Percentiles rank a stretch among this genome's conserved stretches.
Conservation (phyloP, 2,797 vertebrate species). For the Rhynchonycteris naso region DNA sequence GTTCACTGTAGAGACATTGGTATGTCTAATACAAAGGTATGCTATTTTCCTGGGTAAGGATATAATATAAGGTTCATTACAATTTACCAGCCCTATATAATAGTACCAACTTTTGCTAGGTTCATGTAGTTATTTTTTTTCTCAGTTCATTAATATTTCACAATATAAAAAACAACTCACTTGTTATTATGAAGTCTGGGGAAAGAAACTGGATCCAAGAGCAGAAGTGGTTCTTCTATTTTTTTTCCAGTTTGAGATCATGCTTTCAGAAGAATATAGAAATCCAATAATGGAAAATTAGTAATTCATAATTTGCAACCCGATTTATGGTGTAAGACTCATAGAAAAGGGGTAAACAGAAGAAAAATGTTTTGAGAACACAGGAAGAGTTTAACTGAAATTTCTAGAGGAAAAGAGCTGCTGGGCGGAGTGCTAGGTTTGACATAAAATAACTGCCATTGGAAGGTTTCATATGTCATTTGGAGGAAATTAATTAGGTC, state of each 20-base stretch:
- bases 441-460: background rate
- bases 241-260: background rate
- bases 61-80: background rate
- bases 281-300: background rate
- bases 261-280: background rate
- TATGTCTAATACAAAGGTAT: background rate
- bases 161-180: background rate
- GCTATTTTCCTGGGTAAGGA: background rate
- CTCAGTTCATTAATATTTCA: background rate
- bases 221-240: background rate
- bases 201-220: background rate
- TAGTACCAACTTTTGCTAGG: background rate
- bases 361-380: background rate
- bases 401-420: background rate
- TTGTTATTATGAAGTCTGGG: background rate
- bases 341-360: background rate
- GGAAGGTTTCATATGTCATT: background rate
- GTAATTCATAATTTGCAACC: background rate
- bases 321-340: background rate
- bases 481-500: background rate
- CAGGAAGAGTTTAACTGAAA: background rate
- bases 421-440: background rate
- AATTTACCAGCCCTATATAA: background rate
- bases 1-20: background rate
- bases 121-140: background rate